A percentile compares a stretch with the other conserved stretches of the same genome.
Conservation (phyloP, 2,797 vertebrate species). For the Chloroceryle inda region DNA sequence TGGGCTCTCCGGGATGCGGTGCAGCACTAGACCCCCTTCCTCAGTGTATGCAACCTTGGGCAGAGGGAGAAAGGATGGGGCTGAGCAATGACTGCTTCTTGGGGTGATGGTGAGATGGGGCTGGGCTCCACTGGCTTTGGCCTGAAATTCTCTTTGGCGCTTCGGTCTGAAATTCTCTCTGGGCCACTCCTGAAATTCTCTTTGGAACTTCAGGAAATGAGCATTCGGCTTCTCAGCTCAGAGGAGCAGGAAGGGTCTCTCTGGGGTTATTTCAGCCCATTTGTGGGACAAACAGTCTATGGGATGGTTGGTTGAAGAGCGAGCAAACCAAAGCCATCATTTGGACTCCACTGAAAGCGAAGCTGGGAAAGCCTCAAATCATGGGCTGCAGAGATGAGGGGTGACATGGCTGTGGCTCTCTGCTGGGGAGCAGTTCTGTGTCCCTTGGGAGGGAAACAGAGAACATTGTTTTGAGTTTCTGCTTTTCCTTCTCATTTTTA, state of each 20-base stretch:
- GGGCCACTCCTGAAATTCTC: background rate
- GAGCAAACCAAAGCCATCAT: background rate
- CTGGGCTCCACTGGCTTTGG: background rate
- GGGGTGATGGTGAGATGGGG: background rate
- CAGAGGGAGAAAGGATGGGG: background rate
- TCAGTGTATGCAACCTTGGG: accelerated
- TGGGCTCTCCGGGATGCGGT: background rate
- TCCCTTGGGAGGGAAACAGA: background rate
- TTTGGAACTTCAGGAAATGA: background rate
- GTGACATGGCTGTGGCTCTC: background rate
- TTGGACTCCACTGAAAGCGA: background rate
- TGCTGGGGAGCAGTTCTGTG: background rate
- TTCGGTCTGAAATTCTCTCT: background rate
- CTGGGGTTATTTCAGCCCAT: background rate
- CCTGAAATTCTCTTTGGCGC: accelerated
- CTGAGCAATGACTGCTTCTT: background rate
- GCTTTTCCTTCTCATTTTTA: slow-evolving; percentile 22
- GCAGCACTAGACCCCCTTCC: background rate
- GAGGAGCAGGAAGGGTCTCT: background rate
- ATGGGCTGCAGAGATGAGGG: background rate
- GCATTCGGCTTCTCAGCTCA: accelerated
- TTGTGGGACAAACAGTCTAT: background rate
- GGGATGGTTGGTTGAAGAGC: accelerated
- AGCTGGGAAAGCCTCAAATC: background rate
- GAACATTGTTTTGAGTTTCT: background rate